These are phyloP conservation scores for Calliopsis andreniformis DNA, from an alignment of 1,140 invertebrate genomes.

Conservation along the genomic window DNA sequence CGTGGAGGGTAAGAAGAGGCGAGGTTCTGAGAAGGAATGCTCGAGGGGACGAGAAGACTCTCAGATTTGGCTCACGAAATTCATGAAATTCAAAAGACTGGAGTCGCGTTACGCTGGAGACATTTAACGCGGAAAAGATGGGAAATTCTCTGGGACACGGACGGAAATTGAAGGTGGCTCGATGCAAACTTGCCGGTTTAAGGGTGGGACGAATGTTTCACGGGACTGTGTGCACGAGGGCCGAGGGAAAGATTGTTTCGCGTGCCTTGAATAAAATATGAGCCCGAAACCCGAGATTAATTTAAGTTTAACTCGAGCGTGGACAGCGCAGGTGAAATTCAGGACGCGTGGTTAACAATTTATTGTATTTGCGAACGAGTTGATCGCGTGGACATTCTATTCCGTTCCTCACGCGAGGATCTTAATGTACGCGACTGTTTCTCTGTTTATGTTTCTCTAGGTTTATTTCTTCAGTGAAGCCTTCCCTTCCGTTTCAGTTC, in stretches of 20 bases:
- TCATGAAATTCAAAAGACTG: no score
- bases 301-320: constrained; percentile 16
- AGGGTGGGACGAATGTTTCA: neutral
- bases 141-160: no score
- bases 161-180: no score
- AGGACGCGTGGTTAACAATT: constrained; percentile 5
- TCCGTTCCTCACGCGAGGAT: no score
- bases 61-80: no score
- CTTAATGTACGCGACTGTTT: no score
- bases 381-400: no score
- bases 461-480: no score
- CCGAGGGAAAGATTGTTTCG: constrained; percentile 1
- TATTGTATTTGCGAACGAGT: neutral
- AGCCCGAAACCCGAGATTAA: constrained; percentile 1
- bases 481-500: no score
- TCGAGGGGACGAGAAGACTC: neutral
- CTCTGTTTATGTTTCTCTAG: no score
- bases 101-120: neutral
- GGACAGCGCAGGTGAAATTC: neutral
- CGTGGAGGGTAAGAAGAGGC: neutral
- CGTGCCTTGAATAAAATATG: constrained; percentile 10
- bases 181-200: no score
- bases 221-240: neutral
- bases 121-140: neutral
- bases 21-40: neutral